A percentile compares a stretch with the other conserved stretches of the same genome.
phyloP scores from a whole-genome alignment of 1,140 invertebrate genomes.

The Rhysida immarginata region DNA sequence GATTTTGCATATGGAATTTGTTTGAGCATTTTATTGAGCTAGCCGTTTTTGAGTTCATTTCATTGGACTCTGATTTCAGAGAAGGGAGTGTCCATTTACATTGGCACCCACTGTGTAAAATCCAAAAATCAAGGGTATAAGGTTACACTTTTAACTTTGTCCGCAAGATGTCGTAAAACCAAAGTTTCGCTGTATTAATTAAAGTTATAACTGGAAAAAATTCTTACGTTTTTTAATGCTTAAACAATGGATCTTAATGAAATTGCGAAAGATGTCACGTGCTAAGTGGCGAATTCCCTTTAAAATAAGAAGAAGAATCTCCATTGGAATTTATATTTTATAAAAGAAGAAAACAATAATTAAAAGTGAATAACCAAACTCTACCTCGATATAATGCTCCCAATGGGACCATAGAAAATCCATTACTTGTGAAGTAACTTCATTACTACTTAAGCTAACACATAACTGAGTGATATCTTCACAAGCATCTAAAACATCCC shows the following conservation, averaged over 20 bases:
- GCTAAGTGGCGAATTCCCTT: conserved; percentile 14
- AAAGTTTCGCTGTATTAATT: too few relatives aligned
- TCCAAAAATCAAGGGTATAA: too few relatives aligned
- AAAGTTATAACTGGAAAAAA: not conserved
- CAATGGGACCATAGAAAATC: conserved; percentile 11
- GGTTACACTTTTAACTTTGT: too few relatives aligned
- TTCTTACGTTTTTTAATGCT: conserved; percentile 3
- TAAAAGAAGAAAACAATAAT: not conserved
- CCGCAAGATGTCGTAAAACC: too few relatives aligned
- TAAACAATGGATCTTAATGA: not conserved
- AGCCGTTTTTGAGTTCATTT: too few relatives aligned
- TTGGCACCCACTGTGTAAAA: too few relatives aligned
- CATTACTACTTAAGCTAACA: not conserved
- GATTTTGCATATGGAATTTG: too few relatives aligned
- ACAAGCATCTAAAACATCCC: too few relatives aligned
- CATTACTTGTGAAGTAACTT: not conserved
- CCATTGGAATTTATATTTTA: not conserved
- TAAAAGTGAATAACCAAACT: too few relatives aligned
- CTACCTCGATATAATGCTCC: conserved; percentile 17
- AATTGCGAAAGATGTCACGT: conserved; percentile 13
- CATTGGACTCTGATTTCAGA: too few relatives aligned
- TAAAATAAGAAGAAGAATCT: conserved; percentile 2
- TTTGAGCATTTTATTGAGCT: too few relatives aligned
- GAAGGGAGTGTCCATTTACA: too few relatives aligned
- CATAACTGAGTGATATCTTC: not conserved